A percentile compares a stretch with the other conserved stretches of the same genome.
These are phyloP conservation scores for Hipparchia sbordonii DNA, from an alignment of 2,888 invertebrate species.

Conservation along the genomic window DNA sequence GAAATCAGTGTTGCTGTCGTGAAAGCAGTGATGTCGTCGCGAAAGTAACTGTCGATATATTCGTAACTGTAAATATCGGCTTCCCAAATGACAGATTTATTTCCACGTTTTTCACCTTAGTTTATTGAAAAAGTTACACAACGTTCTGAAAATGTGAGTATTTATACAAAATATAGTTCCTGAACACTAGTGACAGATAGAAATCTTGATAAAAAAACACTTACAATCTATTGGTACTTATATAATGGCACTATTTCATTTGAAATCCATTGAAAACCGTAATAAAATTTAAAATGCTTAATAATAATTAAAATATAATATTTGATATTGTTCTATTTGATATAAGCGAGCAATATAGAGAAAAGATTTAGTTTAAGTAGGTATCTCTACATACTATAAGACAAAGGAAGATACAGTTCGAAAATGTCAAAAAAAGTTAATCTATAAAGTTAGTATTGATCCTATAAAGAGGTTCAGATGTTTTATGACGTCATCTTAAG, in stretches of 20 bases:
- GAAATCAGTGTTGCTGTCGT: too few relatives aligned
- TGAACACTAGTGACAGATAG: not conserved
- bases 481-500: too few relatives aligned
- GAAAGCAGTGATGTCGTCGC: too few relatives aligned
- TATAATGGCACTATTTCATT: slow-evolving; percentile 22
- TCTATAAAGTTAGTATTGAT: too few relatives aligned
- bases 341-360: not conserved
- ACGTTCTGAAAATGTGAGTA: slow-evolving; percentile 2
- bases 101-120: not conserved
- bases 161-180: not conserved
- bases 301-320: slow-evolving; percentile 38
- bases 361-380: slow-evolving; percentile 1
- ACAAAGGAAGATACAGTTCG: too few relatives aligned
- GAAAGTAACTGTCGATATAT: too few relatives aligned
- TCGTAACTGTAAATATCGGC: too few relatives aligned
- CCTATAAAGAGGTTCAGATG: too few relatives aligned
- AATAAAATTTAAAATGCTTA: slow-evolving; percentile 42
- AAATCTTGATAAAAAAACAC: not conserved
- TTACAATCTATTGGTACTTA: slow-evolving; percentile 35
- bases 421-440: too few relatives aligned
- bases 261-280: slow-evolving; percentile 12
- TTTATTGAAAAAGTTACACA: not conserved
- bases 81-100: too few relatives aligned
- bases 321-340: not conserved
- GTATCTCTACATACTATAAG: too few relatives aligned